Base-by-base conservation (phyloP, 2,888 invertebrate genomes). In the Papilio protenor region DNA sequence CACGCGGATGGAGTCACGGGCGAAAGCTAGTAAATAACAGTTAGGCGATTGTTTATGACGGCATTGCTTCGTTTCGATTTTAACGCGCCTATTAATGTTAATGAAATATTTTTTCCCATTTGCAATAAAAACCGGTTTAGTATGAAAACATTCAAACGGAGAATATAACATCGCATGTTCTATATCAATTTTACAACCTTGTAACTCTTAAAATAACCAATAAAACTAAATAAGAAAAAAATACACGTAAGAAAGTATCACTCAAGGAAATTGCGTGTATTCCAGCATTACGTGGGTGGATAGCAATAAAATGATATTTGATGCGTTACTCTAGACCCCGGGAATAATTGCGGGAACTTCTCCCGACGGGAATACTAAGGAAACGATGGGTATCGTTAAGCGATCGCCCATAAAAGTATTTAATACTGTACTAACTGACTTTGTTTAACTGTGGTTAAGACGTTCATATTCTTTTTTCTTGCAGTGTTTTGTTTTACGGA, bases 291-390 rank as follows among this genome's bases (percentile, higher is more conserved):
- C 79, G 77, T 72, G 74, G 73, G 74, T 64, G 78, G 77, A 27
- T 52, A 57, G 85, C 85, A 83, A 86, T 87, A 87, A 87, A 87
- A 86, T 81, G 81, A 85, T 86, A 86, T 87, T 85, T 86, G 84
- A 85, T 83, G 83, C 82, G 80, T 80, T 82, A 82, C 81, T 81
- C 83, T 82, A 78, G 79, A 75, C 27, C 55, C 21, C 77, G 77
- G 81, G 82, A 85, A 87, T 86, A 86, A 86, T 86, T 86, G 85
- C 47, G 45, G 61, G 49, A 61, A 61, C 47, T n/a, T n/a, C n/a
- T 69, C 66, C 78, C 75, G 55, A 18, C 18, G 78, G 78, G 78
- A 75, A 55, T 75, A 11, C 59, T 45, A 49, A 27, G 40, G 23
- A n/a, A 18, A 23, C 27, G 27, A 71, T 57, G 18, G 75, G 18